Percentiles rank a stretch among this genome's conserved stretches.
phyloP scores from a whole-genome alignment of 2,888 invertebrate genomes.

The Subacronicta megacephala region DNA sequence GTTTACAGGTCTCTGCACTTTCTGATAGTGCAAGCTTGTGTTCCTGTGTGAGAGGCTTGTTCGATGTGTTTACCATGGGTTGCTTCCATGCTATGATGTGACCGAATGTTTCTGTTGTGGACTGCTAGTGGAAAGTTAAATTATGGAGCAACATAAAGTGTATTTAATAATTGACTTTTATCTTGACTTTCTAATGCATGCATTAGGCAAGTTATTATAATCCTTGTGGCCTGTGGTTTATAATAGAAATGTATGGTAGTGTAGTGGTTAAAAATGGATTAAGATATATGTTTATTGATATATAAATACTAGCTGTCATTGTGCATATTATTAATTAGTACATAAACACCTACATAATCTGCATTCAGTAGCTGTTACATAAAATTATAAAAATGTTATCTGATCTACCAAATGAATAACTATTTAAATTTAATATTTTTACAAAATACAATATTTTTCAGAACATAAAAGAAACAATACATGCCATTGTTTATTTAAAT shows the following conservation, averaged over 20 bases:
- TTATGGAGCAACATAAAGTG: slow-evolving; percentile 21
- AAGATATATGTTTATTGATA: no score
- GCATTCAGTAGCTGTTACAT: no score
- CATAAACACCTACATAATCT: no score
- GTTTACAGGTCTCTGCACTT: slow-evolving; percentile 22
- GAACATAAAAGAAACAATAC: slow-evolving; percentile 3
- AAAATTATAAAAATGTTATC: background rate
- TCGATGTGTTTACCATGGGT: slow-evolving; percentile 40
- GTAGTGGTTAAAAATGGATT: no score
- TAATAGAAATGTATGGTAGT: no score
- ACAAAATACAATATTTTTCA: slow-evolving; percentile 1
- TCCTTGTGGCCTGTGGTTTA: no score
- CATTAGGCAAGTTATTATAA: no score
- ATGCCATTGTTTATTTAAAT: slow-evolving; percentile 13
- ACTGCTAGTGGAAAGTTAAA: slow-evolving; percentile 39
- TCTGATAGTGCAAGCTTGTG: slow-evolving; percentile 43
- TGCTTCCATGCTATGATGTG: slow-evolving; percentile 77
- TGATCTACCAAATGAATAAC: background rate
- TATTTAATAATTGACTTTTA: no score
- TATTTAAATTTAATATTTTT: background rate
- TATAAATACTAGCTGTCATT: no score
- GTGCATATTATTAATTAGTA: no score
- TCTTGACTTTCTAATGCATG: no score
- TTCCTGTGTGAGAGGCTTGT: slow-evolving; percentile 40
- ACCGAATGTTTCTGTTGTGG: slow-evolving; percentile 61